Conservation (phyloP, 2,113 vertebrate species). For the Xyrauchen texanus region DNA sequence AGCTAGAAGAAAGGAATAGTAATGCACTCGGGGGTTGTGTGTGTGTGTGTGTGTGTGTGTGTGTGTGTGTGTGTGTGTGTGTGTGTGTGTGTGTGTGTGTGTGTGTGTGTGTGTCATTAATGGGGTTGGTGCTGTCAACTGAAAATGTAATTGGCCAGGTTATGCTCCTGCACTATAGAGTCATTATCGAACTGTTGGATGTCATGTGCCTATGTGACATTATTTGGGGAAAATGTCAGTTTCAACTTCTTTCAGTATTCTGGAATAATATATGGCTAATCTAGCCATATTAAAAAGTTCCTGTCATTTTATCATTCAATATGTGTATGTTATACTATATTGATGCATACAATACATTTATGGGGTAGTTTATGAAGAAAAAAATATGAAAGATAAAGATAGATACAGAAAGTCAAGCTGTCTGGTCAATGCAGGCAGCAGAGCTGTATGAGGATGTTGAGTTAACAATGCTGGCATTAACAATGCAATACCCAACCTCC, state of each 20-base stretch:
- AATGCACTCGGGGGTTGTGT: slow-evolving; percentile 56
- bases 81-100: too few species aligned
- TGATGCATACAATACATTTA: background rate
- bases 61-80: slow-evolving; percentile 64
- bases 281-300: slow-evolving; percentile 11
- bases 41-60: slow-evolving; percentile 52
- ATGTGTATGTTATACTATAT: background rate
- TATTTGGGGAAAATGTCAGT: slow-evolving; percentile 62
- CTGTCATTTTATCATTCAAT: slow-evolving; percentile 12
- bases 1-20: slow-evolving; percentile 64
- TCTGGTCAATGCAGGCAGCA: slow-evolving; percentile 61
- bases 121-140: slow-evolving; percentile 78
- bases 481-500: too few species aligned
- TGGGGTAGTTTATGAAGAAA: slow-evolving; percentile 10
- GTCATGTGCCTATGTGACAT: slow-evolving; percentile 54
- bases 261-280: slow-evolving; percentile 25
- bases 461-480: too few species aligned
- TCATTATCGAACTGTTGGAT: slow-evolving; percentile 76
- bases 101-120: slow-evolving; percentile 73
- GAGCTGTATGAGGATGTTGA: slow-evolving; percentile 79
- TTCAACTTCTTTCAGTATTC: slow-evolving; percentile 21
- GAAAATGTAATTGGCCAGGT: slow-evolving; percentile 58
- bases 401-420: slow-evolving; percentile 53
- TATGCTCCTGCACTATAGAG: slow-evolving; percentile 68
- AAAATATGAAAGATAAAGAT: slow-evolving; percentile 45